These are phyloP conservation scores for Acronicta aceris DNA, from an alignment of 2,888 invertebrate genomes.

Conservation along the genomic window DNA sequence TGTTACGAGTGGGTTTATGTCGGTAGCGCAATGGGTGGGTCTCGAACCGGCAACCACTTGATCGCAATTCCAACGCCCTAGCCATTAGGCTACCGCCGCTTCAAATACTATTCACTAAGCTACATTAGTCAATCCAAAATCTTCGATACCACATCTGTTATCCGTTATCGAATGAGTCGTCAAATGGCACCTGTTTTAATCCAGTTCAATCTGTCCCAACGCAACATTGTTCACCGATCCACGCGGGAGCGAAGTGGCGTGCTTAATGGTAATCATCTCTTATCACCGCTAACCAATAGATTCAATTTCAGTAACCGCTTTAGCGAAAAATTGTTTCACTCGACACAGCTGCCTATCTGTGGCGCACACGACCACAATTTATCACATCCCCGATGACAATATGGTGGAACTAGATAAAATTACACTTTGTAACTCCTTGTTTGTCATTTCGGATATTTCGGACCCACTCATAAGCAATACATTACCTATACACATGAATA, in stretches of 20 bases:
- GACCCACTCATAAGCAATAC: no score
- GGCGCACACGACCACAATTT: slow-evolving; percentile 56
- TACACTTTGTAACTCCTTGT: slow-evolving; percentile 58
- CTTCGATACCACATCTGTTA: slow-evolving; percentile 11
- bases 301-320: slow-evolving; percentile 86
- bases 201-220: slow-evolving; percentile 39
- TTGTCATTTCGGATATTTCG: slow-evolving; percentile 31
- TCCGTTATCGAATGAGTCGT: slow-evolving; percentile 29
- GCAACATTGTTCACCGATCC: slow-evolving; percentile 41
- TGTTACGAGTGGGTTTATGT: no score
- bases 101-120: no score
- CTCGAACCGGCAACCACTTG: no score
- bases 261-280: slow-evolving; percentile 71
- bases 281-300: slow-evolving; percentile 72
- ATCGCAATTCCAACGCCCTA: no score
- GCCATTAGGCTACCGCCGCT: no score
- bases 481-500: slow-evolving; percentile 8
- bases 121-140: slow-evolving; percentile 9
- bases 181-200: slow-evolving; percentile 52
- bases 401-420: slow-evolving; percentile 57
- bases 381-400: slow-evolving; percentile 51
- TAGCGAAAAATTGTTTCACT: slow-evolving; percentile 87
- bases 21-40: no score
- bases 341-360: slow-evolving; percentile 79
- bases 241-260: slow-evolving; percentile 53